Percentiles rank a stretch among this genome's conserved stretches.
These are phyloP conservation scores for Thymelicus acteon DNA, from an alignment of 2,888 invertebrate genomes.

Conservation along the genomic window DNA sequence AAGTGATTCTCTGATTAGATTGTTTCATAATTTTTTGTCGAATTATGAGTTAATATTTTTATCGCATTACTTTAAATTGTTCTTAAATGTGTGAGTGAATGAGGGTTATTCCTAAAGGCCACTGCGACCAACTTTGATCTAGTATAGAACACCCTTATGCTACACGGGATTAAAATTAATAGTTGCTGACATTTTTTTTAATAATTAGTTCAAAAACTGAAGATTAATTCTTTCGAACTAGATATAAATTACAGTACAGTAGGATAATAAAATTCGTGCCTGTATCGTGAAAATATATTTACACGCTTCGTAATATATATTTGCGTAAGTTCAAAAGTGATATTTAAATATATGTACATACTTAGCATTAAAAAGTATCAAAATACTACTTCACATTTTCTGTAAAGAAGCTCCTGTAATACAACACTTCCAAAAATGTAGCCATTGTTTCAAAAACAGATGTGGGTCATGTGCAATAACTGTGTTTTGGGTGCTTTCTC, in stretches of 20 bases:
- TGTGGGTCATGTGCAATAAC: not conserved
- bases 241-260: too few relatives aligned
- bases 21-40: not conserved
- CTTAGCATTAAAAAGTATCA: not conserved
- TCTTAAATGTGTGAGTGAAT: too few relatives aligned
- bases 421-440: not conserved
- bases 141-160: too few relatives aligned
- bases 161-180: too few relatives aligned
- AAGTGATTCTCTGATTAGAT: not conserved
- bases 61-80: too few relatives aligned
- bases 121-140: too few relatives aligned
- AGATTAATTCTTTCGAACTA: not conserved
- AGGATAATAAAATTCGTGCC: conserved; percentile 32
- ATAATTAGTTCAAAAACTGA: not conserved
- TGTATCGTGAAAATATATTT: conserved; percentile 28
- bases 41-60: not conserved
- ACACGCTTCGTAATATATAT: conserved; percentile 20
- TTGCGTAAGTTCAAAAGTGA: conserved; percentile 23
- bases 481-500: not conserved
- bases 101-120: too few relatives aligned
- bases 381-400: too few relatives aligned
- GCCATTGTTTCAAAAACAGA: not conserved
- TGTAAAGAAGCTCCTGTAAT: not conserved
- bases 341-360: conserved; percentile 7
- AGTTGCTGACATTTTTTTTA: too few relatives aligned